Evolutionary conservation across 1,140 invertebrate genomes (phyloP).

Genomic region (Portunus trituberculatus): DNA sequence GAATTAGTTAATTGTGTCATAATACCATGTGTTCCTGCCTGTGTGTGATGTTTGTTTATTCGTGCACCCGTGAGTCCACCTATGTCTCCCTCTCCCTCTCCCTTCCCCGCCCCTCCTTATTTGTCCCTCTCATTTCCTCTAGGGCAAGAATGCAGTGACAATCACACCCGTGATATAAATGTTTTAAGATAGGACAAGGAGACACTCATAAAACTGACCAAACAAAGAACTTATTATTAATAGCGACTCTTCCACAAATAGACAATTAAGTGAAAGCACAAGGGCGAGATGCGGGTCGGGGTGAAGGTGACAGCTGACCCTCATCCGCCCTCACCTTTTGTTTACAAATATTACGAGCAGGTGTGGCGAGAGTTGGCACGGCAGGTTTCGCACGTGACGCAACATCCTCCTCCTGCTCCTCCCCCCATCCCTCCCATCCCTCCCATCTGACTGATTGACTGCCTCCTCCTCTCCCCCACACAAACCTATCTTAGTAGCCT

Average conservation of each 20-base stretch:
- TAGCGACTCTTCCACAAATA: neutral
- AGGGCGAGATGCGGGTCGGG: conserved; percentile 5
- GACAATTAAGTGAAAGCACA: conserved; percentile 13
- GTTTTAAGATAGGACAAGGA: neutral
- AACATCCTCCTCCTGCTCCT: neutral
- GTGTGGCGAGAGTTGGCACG: neutral
- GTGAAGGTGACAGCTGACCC: neutral
- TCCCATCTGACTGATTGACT: neutral
- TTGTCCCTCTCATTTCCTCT: too few relatives aligned
- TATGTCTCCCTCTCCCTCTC: neutral
- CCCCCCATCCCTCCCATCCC: neutral
- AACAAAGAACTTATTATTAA: neutral
- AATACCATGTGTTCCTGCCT: neutral
- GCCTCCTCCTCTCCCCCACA: neutral
- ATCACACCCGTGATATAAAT: neutral
- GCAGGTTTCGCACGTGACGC: neutral
- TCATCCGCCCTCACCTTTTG: conserved; percentile 17
- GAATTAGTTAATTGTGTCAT: too few relatives aligned
- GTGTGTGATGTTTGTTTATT: neutral
- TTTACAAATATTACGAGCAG: conserved; percentile 22
- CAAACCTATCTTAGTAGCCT: neutral
- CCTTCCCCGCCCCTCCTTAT: too few relatives aligned
- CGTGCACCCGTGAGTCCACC: neutral
- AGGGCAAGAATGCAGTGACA: too few relatives aligned
- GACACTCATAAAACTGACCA: neutral